Evolutionary conservation across 2,113 vertebrate genomes (phyloP), one percentile per base, ranked within the genome.

Genomic region (Gadus macrocephalus): DNA sequence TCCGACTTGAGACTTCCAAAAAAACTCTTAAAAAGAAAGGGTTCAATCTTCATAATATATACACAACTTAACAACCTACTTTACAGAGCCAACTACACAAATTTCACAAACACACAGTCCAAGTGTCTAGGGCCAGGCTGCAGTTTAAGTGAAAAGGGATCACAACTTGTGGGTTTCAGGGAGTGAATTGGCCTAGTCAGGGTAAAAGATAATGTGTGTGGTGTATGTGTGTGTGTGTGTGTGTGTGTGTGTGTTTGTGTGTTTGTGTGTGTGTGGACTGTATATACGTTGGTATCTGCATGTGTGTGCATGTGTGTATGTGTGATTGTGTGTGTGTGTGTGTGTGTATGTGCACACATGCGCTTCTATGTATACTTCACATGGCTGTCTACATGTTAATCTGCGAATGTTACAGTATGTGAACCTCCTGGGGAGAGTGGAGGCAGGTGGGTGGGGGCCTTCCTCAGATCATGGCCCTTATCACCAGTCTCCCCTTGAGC

Each of bases 401-500:
- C 73, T 79, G 71, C 59, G 83, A 86, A 80, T 86, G 85, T 87
- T 76, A 70, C 19, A 80, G 85, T 80, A 81, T 90, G 76, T 79
- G 84, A 86, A 67, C 42, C 42, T 12, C 42, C 42, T 49, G 7
- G 12, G 42, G 42, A 49, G 42, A 14, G 42, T 49, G 42, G 42
- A 49, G 42, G 11, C 11, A 73, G 78, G 42, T 12, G 12, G 42
- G 42, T 49, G 42, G 42, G 67, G 70, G 71, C 67, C 68, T 28
- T 76, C 63, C 84, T 98, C 92, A 98, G 88, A 97, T 96, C 91
- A 98, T 94, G 85, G 96, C 95, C 91, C 94, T 94, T 91, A 98
- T 96, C 89, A 98, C 95, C 91, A 97, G 93, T 83, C 95, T 94
- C 83, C 96, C 95, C 92, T 97, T 98, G 92, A 98, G 95, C 93